phyloP scores from a whole-genome alignment of 2,113 vertebrate genomes.

The Boleophthalmus pectinirostris region DNA sequence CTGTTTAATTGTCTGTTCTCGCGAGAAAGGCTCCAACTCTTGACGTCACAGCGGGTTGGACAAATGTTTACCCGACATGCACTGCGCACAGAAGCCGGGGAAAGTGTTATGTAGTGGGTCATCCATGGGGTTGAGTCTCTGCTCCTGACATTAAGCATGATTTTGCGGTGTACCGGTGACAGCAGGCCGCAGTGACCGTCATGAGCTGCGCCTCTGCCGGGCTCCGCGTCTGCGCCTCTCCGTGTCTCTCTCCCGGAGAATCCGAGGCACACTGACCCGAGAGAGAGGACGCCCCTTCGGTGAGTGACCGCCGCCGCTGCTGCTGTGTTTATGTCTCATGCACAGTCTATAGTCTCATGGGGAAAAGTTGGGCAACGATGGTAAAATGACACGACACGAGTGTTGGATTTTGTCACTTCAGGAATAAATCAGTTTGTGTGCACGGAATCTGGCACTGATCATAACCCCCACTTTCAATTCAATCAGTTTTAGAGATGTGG shows the following conservation, averaged over 20 bases:
- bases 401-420: background rate
- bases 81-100: background rate
- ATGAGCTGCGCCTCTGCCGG: background rate
- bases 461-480: background rate
- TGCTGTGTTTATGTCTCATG: background rate
- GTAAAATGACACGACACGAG: background rate
- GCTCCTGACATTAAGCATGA: background rate
- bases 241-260: background rate
- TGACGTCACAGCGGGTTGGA: background rate
- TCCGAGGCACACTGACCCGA: background rate
- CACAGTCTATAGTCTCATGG: background rate
- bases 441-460: too few relatives aligned
- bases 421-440: background rate
- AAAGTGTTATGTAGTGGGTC: conserved; percentile 4
- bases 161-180: background rate
- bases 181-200: background rate
- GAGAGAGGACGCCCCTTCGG: background rate
- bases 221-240: background rate
- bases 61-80: conserved; percentile 2
- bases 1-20: background rate
- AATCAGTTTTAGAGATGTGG: background rate
- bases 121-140: background rate
- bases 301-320: background rate
- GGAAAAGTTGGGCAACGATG: background rate
- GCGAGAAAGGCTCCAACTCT: background rate